phyloP scores from a whole-genome alignment of 2,888 invertebrate genomes.

The Phengaris arion region DNA sequence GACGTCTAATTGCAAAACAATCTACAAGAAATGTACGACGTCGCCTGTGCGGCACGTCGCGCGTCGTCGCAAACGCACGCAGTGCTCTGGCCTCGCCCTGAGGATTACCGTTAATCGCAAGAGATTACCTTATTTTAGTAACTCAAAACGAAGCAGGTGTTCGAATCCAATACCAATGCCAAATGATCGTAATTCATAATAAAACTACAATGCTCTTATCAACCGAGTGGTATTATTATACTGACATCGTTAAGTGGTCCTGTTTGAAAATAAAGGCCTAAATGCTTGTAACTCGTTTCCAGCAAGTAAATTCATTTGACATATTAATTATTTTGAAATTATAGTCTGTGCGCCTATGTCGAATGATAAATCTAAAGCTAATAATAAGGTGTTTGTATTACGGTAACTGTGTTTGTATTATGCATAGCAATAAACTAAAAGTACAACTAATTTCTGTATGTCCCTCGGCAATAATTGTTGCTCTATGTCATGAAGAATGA shows the following conservation, averaged over 20 bases:
- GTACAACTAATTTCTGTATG: too few species aligned
- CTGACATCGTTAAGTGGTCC: constrained; percentile 11
- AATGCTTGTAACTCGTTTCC: constrained; percentile 19
- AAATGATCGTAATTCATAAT: too few species aligned
- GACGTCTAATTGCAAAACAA: too few species aligned
- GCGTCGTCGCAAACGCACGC: too few species aligned
- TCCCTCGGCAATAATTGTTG: too few species aligned
- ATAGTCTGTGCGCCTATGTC: background rate
- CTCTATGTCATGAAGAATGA: too few species aligned
- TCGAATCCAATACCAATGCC: too few species aligned
- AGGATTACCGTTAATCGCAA: too few species aligned
- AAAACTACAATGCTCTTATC: background rate
- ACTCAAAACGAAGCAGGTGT: background rate
- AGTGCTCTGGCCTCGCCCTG: too few species aligned
- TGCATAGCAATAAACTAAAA: too few species aligned
- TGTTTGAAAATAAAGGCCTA: constrained; percentile 16
- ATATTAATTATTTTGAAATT: constrained; percentile 24
- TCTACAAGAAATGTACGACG: too few species aligned
- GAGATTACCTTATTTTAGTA: background rate
- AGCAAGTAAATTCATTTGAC: constrained; percentile 8
- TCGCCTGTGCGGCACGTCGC: too few species aligned
- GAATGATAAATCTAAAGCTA: constrained; percentile 6
- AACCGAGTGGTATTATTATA: constrained; percentile 5
- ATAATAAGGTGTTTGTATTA: background rate
- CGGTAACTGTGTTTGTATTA: background rate